Evolutionary conservation across 2,888 invertebrate genomes (phyloP).

Genomic region (Hemicrepidius hirtus): DNA sequence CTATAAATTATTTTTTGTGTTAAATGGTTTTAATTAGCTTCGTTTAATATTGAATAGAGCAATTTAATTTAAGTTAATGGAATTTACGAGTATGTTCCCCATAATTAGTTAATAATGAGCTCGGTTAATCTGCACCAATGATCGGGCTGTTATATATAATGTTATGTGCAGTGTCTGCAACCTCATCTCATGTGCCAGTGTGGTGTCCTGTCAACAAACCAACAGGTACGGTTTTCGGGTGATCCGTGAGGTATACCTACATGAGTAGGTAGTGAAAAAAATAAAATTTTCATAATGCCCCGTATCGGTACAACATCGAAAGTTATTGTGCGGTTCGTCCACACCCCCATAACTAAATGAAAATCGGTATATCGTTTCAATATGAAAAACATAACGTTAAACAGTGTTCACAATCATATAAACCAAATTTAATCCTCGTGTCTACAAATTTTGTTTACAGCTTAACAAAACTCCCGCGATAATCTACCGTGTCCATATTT

Average conservation of each 20-base stretch:
- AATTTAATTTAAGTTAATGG: conserved; percentile 30
- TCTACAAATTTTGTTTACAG: conserved; percentile 51
- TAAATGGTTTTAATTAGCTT: no score
- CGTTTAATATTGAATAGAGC: no score
- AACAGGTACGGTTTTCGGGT: conserved; percentile 59
- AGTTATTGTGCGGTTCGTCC: conserved; percentile 2
- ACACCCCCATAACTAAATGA: conserved; percentile 17
- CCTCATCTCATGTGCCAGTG: conserved; percentile 43
- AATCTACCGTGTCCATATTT: conserved; percentile 51
- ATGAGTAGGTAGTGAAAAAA: conserved; percentile 26
- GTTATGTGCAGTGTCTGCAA: conserved; percentile 59
- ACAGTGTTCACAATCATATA: conserved; percentile 42
- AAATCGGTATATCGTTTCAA: neutral
- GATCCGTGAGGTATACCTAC: conserved; percentile 9
- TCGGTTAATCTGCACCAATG: conserved; percentile 68
- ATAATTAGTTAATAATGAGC: conserved; percentile 69
- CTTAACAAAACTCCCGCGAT: conserved; percentile 49
- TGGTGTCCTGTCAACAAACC: conserved; percentile 57
- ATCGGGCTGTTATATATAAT: conserved; percentile 68
- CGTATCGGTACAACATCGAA: neutral
- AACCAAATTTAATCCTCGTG: conserved; percentile 49
- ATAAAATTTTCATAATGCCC: conserved; percentile 21
- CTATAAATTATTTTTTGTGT: no score
- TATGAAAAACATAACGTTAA: conserved; percentile 34
- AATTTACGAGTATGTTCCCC: conserved; percentile 46